Base-by-base conservation (phyloP, 2,888 invertebrate genomes). In the Platynereis dumerilii region DNA sequence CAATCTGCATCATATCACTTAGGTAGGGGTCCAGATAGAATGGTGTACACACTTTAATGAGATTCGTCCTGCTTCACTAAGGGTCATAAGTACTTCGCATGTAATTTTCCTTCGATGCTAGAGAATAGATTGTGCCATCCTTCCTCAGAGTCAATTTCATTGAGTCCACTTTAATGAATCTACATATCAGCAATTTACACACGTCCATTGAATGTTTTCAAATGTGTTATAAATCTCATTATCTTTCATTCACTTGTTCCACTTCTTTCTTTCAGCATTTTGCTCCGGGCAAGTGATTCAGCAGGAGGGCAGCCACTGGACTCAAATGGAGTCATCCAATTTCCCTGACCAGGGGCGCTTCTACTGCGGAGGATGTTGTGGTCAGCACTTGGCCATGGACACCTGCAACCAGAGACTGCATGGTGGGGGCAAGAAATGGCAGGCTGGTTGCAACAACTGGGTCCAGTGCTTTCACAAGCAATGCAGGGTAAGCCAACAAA, bases 321-420 rank as follows among this genome's bases (percentile, higher is more conserved):
- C 66, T 24, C 60, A 66, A 55, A 66, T 66, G 42, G 66, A 66
- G 44, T 63, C 62, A 58, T 45, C 48, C 44, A 52, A 53, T 59
- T 66, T 63, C 59, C 63, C 59, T 29, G 55, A 58, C 29, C 26
- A 63, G 28, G 66, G 66, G n/a, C 62, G 66, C 7, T 66, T 66
- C 48, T 58, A 58, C 62, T 66, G 66, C 26, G 66, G 66, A 22
- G 63, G 63, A 24, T 66, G 66, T 52, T 66, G 66, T 58, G 66
- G 66, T 20, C 66, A 66, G 52, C 62, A 66, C 34, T 42, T 57
- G 0, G 66, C 66, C 45, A 44, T 45, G 56, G 58, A 62, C 22
- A 57, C 58, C 12, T 66, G 66, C 48, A 60, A 63, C 55, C 28
- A 48, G 27, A 42, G 53, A 22, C 48, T 58, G 7, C 39, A 44